Evolutionary conservation across 2,113 vertebrate species (phyloP), one percentile per base, ranked within the genome.

Genomic region (Megalops atlanticus): DNA sequence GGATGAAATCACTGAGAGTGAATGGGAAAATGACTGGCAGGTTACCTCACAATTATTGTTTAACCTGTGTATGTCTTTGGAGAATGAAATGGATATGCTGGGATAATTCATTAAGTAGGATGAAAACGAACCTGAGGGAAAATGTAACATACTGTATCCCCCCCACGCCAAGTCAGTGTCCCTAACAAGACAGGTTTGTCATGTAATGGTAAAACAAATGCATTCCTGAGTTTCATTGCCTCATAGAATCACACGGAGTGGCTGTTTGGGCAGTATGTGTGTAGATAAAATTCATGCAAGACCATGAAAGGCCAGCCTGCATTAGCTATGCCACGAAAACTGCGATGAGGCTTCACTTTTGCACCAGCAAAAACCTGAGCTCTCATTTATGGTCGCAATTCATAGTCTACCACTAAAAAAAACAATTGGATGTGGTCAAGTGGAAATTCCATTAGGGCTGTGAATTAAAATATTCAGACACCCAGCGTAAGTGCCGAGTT

Each of bases 381-480:
- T 31, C 24, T 76, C 76, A 52, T 73, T 81, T 84, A 81, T 24
- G 18, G 74, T 77, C 73, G 68, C 82, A 84, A 84, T 84, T 85
- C 86, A 83, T 81, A 80, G 83, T 82, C 81, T 33, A 80, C 41
- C 40, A 54, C 79, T 73, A 47, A 38, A 1, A 31, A 38, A 72
- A 81, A 79, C 80, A 83, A 85, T 85, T 84, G 86, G 81, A 89
- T 76, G 77, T 84, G 86, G 86, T 85, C 86, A 85, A 85, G 76
- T 86, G 85, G 86, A 86, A 86, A 85, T 87, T 85, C 87, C 83
- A 87, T 86, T 85, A 87, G 58, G 79, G 78, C 47, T 84, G 74
- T 82, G 84, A 87, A 86, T 84, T 84, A 84, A 86, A 87, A 86
- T 87, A 79, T 82, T 80, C 82, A 87, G 83, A 79, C 47, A 68